A percentile compares a stretch with the other conserved stretches of the same genome.
These are phyloP conservation scores for Aricia artaxerxes DNA, from an alignment of 2,888 invertebrate species.

Conservation along the genomic window DNA sequence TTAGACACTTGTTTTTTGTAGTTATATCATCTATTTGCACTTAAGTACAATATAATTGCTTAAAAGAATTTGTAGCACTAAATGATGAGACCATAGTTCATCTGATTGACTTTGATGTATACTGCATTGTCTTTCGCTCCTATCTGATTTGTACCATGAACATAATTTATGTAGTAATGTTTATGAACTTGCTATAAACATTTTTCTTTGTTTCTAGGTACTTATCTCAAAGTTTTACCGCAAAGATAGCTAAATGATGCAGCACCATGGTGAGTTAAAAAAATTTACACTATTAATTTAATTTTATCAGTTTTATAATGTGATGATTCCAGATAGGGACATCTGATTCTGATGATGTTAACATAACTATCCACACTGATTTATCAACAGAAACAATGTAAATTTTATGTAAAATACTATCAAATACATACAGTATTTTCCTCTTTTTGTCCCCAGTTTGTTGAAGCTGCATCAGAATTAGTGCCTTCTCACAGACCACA, in stretches of 20 bases:
- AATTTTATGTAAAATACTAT: constrained; percentile 1
- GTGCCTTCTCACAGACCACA: background rate
- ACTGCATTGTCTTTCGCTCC: constrained; percentile 59
- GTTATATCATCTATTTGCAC: too few species aligned
- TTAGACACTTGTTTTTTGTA: background rate
- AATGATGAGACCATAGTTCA: constrained; percentile 60
- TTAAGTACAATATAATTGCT: background rate
- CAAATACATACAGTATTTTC: background rate
- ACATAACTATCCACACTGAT: constrained; percentile 64
- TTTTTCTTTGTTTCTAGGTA: background rate
- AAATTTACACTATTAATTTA: background rate
- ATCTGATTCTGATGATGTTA: constrained; percentile 68
- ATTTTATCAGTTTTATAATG: constrained; percentile 33
- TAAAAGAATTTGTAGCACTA: background rate
- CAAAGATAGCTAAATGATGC: background rate
- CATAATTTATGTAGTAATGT: background rate
- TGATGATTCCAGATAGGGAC: constrained; percentile 74
- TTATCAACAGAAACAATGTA: background rate
- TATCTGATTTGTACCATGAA: constrained; percentile 63
- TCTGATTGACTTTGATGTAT: constrained; percentile 51
- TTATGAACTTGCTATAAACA: background rate
- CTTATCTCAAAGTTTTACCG: background rate
- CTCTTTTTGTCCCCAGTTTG: constrained; percentile 31
- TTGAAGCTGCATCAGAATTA: background rate
- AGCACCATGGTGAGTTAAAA: background rate